Evolutionary conservation across 1,140 invertebrate genomes (phyloP).

Genomic region (Fopius arisanus): DNA sequence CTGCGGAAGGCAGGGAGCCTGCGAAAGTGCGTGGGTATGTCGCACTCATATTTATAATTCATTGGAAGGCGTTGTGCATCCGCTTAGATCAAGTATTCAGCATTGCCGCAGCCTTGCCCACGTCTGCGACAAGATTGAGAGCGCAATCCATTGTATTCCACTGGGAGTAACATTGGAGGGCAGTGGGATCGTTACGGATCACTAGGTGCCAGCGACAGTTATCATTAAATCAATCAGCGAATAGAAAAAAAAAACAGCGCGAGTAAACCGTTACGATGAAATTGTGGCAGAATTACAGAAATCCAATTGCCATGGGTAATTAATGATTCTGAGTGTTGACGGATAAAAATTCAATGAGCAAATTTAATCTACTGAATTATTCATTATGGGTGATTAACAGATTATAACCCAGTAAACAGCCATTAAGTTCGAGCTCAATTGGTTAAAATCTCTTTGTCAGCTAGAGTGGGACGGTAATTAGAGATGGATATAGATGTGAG

Average conservation of each 20-base stretch:
- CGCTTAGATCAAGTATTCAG: constrained; percentile 46
- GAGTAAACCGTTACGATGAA: not conserved
- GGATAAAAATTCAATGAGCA: no score
- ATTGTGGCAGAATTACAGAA: not conserved
- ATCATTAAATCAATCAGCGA: not conserved
- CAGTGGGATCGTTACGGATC: constrained; percentile 51
- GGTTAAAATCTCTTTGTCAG: not conserved
- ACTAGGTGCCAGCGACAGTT: constrained; percentile 16
- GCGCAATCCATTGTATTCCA: constrained; percentile 36
- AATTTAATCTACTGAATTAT: no score
- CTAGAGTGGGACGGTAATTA: not conserved
- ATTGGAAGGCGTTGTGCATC: constrained; percentile 45
- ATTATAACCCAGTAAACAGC: no score
- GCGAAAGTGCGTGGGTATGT: constrained; percentile 7
- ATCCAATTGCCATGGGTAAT: no score
- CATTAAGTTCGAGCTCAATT: not conserved
- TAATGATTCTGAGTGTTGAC: no score
- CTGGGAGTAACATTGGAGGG: constrained; percentile 34
- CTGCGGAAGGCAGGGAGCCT: not conserved
- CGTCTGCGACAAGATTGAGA: constrained; percentile 34
- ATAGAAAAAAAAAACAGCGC: not conserved
- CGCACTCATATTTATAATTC: constrained; percentile 21
- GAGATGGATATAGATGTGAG: not conserved
- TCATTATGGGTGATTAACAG: no score
- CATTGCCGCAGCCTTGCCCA: constrained; percentile 50